These are phyloP conservation scores for Sebastes minor DNA, from an alignment of 2,797 vertebrate species.

Conservation along the genomic window DNA sequence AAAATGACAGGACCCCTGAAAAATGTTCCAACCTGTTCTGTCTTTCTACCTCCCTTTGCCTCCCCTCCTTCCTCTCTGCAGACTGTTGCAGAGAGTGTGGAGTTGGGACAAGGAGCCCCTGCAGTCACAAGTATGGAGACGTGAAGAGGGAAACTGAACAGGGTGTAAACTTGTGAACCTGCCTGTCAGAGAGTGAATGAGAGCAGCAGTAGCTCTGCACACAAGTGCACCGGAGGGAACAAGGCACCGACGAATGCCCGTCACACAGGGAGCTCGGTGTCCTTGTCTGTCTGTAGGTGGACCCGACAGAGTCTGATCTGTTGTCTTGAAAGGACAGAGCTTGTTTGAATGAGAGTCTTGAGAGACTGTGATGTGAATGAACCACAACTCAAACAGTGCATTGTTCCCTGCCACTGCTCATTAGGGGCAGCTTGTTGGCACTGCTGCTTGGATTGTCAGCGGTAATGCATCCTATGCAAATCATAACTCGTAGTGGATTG, in stretches of 20 bases:
- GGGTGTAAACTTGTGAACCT: slow-evolving; percentile 78
- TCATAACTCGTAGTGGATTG: slow-evolving; percentile 47
- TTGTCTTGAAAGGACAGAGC: slow-evolving; percentile 36
- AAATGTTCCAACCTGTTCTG: slow-evolving; percentile 85
- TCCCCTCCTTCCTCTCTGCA: slow-evolving; percentile 37
- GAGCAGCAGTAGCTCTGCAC: slow-evolving; percentile 32
- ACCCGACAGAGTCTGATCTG: slow-evolving; percentile 34
- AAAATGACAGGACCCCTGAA: slow-evolving; percentile 83
- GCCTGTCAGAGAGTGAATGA: slow-evolving; percentile 53
- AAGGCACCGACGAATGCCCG: slow-evolving; percentile 11
- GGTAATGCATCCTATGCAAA: slow-evolving; percentile 48
- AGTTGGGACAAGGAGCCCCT: slow-evolving; percentile 73
- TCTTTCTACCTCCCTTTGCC: slow-evolving; percentile 34
- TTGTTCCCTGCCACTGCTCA: slow-evolving; percentile 50
- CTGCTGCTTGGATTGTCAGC: slow-evolving; percentile 23
- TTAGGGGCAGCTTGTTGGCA: slow-evolving; percentile 49
- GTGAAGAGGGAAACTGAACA: slow-evolving; percentile 50
- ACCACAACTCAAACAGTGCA: slow-evolving; percentile 38
- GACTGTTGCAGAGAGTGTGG: slow-evolving; percentile 34
- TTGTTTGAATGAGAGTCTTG: slow-evolving; percentile 36
- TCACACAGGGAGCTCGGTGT: slow-evolving; percentile 6
- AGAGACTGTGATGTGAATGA: slow-evolving; percentile 36
- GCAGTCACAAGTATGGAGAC: slow-evolving; percentile 69
- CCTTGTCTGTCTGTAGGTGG: slow-evolving; percentile 32
- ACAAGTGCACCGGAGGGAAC: slow-evolving; percentile 12